Evolutionary conservation across 2,113 vertebrate species (phyloP), one percentile per base, ranked within the genome.

Genomic region (Aegotheles bennettii): DNA sequence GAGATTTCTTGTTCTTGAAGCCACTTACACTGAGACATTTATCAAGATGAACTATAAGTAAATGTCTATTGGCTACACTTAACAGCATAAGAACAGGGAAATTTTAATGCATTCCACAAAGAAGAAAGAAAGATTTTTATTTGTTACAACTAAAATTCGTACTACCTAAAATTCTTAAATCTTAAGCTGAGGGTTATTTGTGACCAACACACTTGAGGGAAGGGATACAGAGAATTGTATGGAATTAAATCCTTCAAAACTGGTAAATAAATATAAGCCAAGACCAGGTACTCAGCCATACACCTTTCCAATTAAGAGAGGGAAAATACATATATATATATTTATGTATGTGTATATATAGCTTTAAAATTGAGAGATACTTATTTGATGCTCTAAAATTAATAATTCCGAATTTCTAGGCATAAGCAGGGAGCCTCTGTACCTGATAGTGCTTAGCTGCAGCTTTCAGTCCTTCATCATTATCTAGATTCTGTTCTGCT

Each of bases 381-480:
- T 61, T 50, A 59, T 76, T 48, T 38, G 7, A 48, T n/a, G 5
- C 50, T 95, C 25, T 26, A 54, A 50, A 29, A 91, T 40, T 1
- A 38, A 0, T 2, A 61, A 70, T 54, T 76, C 31, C 28, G 16
- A 73, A 79, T 50, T 50, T 13, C 6, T 33, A 56, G 47, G 16
- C 29, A n/a, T 20, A 73, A 82, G 63, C 59, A 85, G 16, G 11
- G 11, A 85, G 5, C 10, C 16, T 51, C 40, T 40, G 24, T 97
- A 99, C 99, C 99, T 99, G 99, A 92, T 99, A 99, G 96, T 98
- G 99, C 94, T 99, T 99, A 92, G 99, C 99, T 83, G 99, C 99
- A 38, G 98, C 97, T 97, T 99, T 99, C 87, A 99, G 94, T 53
- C 99, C 99, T 94, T 99, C 99, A 47, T 99, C 99, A 1, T 98